Evolutionary conservation across 2,113 vertebrate genomes (phyloP), one percentile per base, ranked within the genome.

Genomic region (Brachirus orientalis): DNA sequence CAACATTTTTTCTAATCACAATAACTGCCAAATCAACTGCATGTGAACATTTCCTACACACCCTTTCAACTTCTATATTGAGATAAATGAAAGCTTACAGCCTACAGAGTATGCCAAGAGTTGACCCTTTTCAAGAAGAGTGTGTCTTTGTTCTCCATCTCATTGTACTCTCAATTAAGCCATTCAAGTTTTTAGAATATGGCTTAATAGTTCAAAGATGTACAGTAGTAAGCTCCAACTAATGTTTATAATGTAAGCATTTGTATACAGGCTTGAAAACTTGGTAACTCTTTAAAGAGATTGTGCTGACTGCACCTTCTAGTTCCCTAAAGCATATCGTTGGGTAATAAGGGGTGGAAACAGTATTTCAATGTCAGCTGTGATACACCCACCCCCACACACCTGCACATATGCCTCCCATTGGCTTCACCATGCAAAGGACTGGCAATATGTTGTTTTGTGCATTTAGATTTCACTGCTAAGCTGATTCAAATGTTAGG

Each of bases 191-290:
- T 66, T 57, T 3, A 47, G 17, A 33, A 33, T 18, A 6, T 0
- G 52, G 63, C 65, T 74, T 69, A 53, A 65, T 6, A 63, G 77
- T 75, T 79, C 53, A 81, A 53, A 63, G 33, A 65, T 6, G 3
- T 14, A 22, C 8, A 8, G 36, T 2, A n/a, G n/a, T 36, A 52
- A 9, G 9, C 17, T 38, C 10, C 10, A 40, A 66, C 35, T 28
- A 40, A 58, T 33, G 53, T 37, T 17, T 17, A 44, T 43, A 55
- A 50, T 56, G 13, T 36, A 11, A 18, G 20, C 40, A 37, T 6
- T 2, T 28, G 37, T 22, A 10, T 10, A 22, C 66, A 52, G 3
- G 28, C 28, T 28, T 1, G 2, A 6, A 28, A 28, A 2, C 36
- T 12, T 41, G 41, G 8, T n/a, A 20, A 13, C 22, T 19, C 63